A percentile compares a stretch with the other conserved stretches of the same genome.
phyloP scores from a whole-genome alignment of 2,113 vertebrate genomes.

The Melanerpes aurifrons region DNA sequence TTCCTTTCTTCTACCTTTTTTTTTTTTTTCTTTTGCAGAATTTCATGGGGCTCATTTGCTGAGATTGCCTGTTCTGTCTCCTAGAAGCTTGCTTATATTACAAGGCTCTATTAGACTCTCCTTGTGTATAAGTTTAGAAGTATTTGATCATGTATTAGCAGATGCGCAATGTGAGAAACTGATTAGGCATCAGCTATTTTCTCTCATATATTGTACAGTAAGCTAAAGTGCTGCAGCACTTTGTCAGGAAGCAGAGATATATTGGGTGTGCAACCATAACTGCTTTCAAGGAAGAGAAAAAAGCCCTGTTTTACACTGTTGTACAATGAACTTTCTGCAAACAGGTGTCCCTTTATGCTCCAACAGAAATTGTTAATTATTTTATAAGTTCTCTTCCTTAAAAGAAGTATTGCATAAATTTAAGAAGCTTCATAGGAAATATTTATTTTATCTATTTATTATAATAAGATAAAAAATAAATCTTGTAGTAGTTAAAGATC shows the following conservation, averaged over 20 bases:
- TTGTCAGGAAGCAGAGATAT: background rate
- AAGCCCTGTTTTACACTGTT: background rate
- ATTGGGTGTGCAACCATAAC: background rate
- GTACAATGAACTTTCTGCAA: background rate
- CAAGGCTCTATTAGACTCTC: background rate
- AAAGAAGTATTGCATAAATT: background rate
- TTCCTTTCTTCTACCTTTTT: background rate
- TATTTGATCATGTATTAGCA: slow-evolving; percentile 50
- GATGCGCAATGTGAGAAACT: slow-evolving; percentile 10
- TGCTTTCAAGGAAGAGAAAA: background rate
- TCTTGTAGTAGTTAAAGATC: background rate
- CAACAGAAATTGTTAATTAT: background rate
- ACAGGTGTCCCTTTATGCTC: background rate
- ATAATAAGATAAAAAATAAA: background rate
- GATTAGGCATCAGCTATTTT: slow-evolving; percentile 30
- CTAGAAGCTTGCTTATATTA: background rate
- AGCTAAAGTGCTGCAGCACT: background rate
- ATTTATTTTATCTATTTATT: background rate
- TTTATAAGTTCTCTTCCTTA: background rate
- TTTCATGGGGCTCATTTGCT: background rate
- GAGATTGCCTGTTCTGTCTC: background rate
- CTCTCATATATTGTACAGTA: background rate
- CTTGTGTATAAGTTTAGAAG: slow-evolving; percentile 37
- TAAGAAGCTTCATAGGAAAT: background rate
- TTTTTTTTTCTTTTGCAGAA: background rate